Evolutionary conservation across 2,113 vertebrate genomes (phyloP).

Genomic region (Nerophis ophidion): DNA sequence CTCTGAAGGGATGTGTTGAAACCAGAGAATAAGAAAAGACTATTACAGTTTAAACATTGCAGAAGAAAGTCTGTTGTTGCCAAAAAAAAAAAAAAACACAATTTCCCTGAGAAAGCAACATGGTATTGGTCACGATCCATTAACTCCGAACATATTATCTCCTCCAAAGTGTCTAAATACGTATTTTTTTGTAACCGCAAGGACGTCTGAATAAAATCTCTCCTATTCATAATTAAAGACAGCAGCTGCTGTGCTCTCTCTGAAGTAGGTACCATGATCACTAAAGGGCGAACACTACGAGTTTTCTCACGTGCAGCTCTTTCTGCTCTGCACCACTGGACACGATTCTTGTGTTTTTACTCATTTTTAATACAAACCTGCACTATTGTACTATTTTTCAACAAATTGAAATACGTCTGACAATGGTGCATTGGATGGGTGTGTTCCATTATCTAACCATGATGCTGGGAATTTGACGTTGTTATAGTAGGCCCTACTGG

Average conservation of each 20-base stretch:
- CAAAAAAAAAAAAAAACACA: too few species aligned
- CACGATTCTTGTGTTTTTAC: not conserved
- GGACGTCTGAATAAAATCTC: not conserved
- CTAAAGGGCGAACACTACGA: not conserved
- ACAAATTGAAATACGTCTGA: too few species aligned
- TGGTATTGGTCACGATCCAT: not conserved
- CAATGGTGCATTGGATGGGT: too few species aligned
- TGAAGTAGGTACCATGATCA: not conserved
- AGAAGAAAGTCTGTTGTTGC: too few species aligned
- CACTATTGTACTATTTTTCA: too few species aligned
- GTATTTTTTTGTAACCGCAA: not conserved
- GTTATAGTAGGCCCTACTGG: too few species aligned
- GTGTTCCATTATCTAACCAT: too few species aligned
- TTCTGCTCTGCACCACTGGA: not conserved
- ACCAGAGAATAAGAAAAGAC: too few species aligned
- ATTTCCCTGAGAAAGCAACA: not conserved
- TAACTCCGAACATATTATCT: conserved; percentile 1
- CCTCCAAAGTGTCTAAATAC: not conserved
- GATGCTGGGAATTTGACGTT: too few species aligned
- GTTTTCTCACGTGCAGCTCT: not conserved
- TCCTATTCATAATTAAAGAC: not conserved
- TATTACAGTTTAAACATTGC: too few species aligned
- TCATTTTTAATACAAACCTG: too few species aligned
- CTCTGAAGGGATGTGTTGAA: too few species aligned
- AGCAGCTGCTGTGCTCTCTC: not conserved